Evolutionary conservation across 2,888 invertebrate genomes (phyloP).

Genomic region (Sminthurides aquaticus): DNA sequence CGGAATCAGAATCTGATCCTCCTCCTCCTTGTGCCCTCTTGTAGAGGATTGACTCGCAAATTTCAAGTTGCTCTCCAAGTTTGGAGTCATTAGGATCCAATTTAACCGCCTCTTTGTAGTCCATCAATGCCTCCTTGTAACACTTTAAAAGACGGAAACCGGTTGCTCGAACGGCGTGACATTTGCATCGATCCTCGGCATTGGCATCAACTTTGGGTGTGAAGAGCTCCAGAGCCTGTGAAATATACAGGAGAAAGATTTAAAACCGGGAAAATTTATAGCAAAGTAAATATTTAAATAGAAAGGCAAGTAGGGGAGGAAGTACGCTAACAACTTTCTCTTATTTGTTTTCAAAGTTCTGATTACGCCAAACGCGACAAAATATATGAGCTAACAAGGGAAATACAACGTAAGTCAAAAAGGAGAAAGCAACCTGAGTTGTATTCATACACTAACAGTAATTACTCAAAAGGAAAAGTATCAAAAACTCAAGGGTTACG

Average conservation of each 20-base stretch:
- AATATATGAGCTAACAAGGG: too few species aligned
- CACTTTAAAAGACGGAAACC: conserved; percentile 64
- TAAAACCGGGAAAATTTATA: too few species aligned
- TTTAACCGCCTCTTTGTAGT: conserved; percentile 65
- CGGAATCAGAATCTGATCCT: not conserved
- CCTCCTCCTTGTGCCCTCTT: not conserved
- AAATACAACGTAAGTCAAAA: too few species aligned
- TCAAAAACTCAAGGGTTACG: too few species aligned
- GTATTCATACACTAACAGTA: too few species aligned
- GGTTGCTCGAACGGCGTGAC: conserved; percentile 66
- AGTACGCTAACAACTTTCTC: too few species aligned
- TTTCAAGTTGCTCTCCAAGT: conserved; percentile 3
- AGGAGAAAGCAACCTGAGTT: too few species aligned
- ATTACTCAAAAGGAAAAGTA: too few species aligned
- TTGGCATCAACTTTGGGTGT: conserved; percentile 66
- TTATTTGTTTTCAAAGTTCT: too few species aligned
- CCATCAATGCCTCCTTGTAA: conserved; percentile 62
- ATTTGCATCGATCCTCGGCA: conserved; percentile 61
- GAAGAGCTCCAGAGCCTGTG: conserved; percentile 64
- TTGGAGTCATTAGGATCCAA: conserved; percentile 53
- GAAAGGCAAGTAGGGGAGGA: too few species aligned
- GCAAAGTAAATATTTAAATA: too few species aligned
- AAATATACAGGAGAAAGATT: conserved; percentile 22
- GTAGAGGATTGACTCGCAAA: conserved; percentile 16
- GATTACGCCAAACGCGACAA: too few species aligned